phyloP scores from a whole-genome alignment of 1,140 invertebrate species.

The Drosophila willistoni region DNA sequence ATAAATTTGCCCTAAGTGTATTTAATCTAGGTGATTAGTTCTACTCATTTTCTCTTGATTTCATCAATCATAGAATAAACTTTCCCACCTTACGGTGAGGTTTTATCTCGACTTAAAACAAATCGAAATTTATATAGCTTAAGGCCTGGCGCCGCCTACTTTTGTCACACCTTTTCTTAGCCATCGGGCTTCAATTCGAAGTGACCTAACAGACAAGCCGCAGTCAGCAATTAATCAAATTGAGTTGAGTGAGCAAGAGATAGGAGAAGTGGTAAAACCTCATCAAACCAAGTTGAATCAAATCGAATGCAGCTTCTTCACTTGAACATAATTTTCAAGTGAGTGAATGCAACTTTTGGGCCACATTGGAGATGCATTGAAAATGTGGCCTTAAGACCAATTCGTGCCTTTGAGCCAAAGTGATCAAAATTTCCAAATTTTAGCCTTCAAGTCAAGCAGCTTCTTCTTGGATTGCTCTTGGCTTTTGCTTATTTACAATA shows the following conservation, averaged over 20 bases:
- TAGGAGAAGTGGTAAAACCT: neutral
- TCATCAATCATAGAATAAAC: constrained; percentile 39
- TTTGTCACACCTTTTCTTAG: constrained; percentile 7
- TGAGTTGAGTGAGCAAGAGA: neutral
- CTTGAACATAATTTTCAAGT: neutral
- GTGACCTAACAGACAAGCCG: constrained; percentile 17
- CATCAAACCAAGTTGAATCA: neutral
- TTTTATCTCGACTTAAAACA: constrained; percentile 6
- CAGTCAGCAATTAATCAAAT: constrained; percentile 57
- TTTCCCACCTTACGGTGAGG: constrained; percentile 41
- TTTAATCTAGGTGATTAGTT: constrained; percentile 4
- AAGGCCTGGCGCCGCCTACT: constrained; percentile 21
- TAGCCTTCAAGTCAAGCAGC: constrained; percentile 22
- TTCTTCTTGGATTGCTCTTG: constrained; percentile 10
- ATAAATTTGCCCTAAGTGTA: neutral
- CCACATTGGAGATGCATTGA: neutral
- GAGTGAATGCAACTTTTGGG: neutral
- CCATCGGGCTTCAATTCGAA: constrained; percentile 21
- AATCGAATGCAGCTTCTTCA: constrained; percentile 5
- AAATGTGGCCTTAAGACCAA: neutral
- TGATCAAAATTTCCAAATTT: constrained; percentile 16
- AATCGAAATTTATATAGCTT: constrained; percentile 9
- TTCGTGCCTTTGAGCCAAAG: constrained; percentile 14
- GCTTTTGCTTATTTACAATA: constrained; percentile 50
- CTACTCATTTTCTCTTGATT: neutral